phyloP scores from a whole-genome alignment of 1,140 invertebrate species.

The Coptotermes formosanus region DNA sequence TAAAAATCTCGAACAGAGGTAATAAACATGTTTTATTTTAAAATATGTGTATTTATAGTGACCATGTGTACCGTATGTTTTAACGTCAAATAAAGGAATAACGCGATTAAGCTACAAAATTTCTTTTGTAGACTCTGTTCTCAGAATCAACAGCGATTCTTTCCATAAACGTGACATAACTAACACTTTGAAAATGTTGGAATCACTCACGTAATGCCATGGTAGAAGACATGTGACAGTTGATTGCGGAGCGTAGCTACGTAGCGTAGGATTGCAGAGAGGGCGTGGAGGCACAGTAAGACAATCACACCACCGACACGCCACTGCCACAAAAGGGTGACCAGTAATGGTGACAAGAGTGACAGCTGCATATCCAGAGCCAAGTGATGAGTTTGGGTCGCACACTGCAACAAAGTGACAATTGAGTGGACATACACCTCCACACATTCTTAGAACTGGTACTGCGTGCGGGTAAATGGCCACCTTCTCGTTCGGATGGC shows the following conservation, averaged over 20 bases:
- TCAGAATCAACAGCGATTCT: background rate
- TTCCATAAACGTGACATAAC: background rate
- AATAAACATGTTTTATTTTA: too few relatives aligned
- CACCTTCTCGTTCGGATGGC: too few relatives aligned
- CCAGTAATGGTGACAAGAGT: constrained; percentile 64
- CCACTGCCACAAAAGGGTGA: constrained; percentile 63
- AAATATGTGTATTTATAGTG: too few relatives aligned
- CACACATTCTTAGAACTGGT: too few relatives aligned
- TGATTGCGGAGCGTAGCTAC: constrained; percentile 57
- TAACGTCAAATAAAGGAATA: too few relatives aligned
- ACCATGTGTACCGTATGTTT: too few relatives aligned
- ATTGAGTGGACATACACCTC: too few relatives aligned
- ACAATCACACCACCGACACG: constrained; percentile 53
- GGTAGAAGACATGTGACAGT: constrained; percentile 61
- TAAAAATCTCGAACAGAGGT: too few relatives aligned
- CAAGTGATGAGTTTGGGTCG: constrained; percentile 67
- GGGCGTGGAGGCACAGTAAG: constrained; percentile 53
- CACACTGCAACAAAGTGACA: constrained; percentile 54
- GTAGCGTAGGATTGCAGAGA: constrained; percentile 62
- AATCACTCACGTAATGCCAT: constrained; percentile 62
- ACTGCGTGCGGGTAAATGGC: too few relatives aligned
- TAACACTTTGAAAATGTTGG: too few relatives aligned
- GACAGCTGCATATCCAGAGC: constrained; percentile 83
- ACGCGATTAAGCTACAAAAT: too few relatives aligned
- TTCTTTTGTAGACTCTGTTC: background rate